These are phyloP conservation scores for Glossophaga mutica DNA, from an alignment of 2,797 vertebrate species.

Conservation along the genomic window DNA sequence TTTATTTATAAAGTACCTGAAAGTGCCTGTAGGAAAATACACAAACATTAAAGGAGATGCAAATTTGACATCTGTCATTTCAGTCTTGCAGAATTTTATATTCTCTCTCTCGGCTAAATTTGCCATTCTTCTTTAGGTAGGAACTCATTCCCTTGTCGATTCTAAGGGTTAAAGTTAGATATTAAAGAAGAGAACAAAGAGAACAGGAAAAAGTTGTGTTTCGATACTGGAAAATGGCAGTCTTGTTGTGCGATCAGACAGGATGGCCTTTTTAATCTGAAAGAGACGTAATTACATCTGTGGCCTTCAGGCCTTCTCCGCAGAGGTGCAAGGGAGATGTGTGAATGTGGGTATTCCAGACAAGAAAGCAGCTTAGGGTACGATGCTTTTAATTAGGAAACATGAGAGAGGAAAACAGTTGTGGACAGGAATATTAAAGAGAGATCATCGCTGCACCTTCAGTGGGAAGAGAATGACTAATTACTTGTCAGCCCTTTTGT, in stretches of 20 bases:
- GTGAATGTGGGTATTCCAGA: background rate
- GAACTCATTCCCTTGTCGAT: background rate
- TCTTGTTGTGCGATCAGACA: background rate
- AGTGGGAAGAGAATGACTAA: background rate
- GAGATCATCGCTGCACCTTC: background rate
- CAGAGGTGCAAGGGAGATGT: background rate
- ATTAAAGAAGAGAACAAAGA: background rate
- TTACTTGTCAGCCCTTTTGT: background rate
- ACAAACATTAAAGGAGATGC: constrained; percentile 74
- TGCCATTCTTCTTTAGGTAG: constrained; percentile 14
- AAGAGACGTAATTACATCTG: background rate
- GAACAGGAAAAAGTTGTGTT: background rate
- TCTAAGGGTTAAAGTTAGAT: background rate
- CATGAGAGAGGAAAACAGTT: background rate
- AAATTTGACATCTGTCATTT: constrained; percentile 74
- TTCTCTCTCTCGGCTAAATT: constrained; percentile 48
- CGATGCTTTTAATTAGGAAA: constrained; percentile 15
- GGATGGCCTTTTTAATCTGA: background rate
- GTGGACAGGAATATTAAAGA: background rate
- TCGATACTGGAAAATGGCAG: background rate
- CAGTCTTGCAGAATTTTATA: constrained; percentile 56
- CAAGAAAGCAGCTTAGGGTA: background rate
- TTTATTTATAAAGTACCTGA: constrained; percentile 70
- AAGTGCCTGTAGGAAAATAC: constrained; percentile 75
- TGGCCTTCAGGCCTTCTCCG: background rate